phyloP scores from a whole-genome alignment of 2,113 vertebrate species.

The Cyrtonyx montezumae region DNA sequence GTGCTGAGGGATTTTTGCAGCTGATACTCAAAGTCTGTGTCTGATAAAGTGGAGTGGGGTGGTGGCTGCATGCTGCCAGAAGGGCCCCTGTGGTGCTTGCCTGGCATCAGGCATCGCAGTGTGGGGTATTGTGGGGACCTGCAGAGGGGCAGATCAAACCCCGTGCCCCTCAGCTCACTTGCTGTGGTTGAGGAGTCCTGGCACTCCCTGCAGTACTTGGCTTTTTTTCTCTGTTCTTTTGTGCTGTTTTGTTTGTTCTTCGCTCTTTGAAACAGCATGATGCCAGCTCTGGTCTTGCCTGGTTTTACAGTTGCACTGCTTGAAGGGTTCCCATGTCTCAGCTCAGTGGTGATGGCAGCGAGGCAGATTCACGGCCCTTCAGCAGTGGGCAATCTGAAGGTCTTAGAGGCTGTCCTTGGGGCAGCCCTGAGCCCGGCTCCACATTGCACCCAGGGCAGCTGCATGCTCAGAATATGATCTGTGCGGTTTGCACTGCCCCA shows the following conservation, averaged over 20 bases:
- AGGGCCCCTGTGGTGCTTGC: neutral
- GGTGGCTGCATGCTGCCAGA: neutral
- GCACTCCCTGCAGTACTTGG: accelerated
- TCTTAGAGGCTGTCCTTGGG: accelerated
- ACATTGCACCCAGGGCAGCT: neutral
- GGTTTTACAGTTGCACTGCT: neutral
- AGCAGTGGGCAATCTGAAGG: neutral
- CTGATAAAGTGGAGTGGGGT: neutral
- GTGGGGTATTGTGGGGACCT: neutral
- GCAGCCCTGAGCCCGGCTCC: neutral
- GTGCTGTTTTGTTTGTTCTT: neutral
- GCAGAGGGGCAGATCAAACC: accelerated
- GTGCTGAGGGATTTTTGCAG: neutral
- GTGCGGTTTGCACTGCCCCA: neutral
- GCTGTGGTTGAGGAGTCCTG: neutral
- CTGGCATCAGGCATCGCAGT: neutral
- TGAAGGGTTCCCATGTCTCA: accelerated
- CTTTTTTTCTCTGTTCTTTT: neutral
- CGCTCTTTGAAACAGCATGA: neutral
- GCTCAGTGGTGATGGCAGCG: neutral
- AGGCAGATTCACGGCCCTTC: neutral
- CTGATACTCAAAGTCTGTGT: neutral
- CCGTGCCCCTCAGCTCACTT: neutral
- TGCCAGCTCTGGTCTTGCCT: neutral
- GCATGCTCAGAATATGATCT: neutral